Conservation (phyloP, 2,888 invertebrate species). For the Serripes groenlandicus region DNA sequence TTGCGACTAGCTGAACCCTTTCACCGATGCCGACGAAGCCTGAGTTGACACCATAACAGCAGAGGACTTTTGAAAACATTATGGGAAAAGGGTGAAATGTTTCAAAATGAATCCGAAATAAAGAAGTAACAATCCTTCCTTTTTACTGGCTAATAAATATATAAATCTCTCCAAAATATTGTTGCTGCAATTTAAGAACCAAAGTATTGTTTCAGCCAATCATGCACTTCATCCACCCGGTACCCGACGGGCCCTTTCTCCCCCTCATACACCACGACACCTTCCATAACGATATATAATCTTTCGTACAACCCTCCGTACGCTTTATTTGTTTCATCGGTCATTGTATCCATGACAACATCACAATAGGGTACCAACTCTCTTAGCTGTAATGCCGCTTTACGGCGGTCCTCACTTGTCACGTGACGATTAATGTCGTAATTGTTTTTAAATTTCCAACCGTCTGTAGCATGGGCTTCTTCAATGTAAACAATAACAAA, state of each 20-base stretch:
- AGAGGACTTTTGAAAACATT: too few relatives aligned
- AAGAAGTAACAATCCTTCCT: too few relatives aligned
- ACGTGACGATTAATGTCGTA: conserved; percentile 72
- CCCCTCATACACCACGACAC: conserved; percentile 75
- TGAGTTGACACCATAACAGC: too few relatives aligned
- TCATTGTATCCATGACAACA: conserved; percentile 78
- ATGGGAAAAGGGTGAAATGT: too few relatives aligned
- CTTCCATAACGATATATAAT: conserved; percentile 77
- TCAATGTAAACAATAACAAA: conserved; percentile 82
- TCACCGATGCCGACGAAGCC: too few relatives aligned
- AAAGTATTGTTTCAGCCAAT: conserved; percentile 72
- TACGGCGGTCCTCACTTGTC: conserved; percentile 69
- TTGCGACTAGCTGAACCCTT: too few relatives aligned
- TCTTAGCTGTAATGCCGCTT: conserved; percentile 71
- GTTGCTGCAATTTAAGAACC: too few relatives aligned
- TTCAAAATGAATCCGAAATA: too few relatives aligned
- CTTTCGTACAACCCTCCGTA: conserved; percentile 81
- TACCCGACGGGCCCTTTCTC: conserved; percentile 77
- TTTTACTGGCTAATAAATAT: too few relatives aligned
- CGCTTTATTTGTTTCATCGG: conserved; percentile 70
- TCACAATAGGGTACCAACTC: conserved; percentile 63
- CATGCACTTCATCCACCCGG: conserved; percentile 71
- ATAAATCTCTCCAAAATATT: too few relatives aligned
- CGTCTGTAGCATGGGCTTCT: conserved; percentile 82
- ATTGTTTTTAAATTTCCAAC: conserved; percentile 79